These are phyloP conservation scores for Malurus alboscapulatus DNA, from an alignment of 2,113 vertebrate genomes.

Conservation along the genomic window DNA sequence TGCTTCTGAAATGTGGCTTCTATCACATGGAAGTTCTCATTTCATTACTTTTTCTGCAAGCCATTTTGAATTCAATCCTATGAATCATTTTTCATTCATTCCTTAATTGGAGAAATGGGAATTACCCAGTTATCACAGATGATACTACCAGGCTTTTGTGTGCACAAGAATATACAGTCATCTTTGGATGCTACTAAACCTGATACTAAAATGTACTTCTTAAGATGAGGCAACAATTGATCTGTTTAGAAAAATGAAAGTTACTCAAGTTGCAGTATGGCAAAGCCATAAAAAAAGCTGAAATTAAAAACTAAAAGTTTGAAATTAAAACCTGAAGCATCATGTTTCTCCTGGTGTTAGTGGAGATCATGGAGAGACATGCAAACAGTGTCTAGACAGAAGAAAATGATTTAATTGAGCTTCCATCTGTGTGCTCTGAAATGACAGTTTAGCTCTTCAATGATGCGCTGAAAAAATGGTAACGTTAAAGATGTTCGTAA, in stretches of 20 bases:
- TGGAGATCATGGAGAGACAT: not conserved
- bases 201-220: not conserved
- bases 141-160: not conserved
- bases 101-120: not conserved
- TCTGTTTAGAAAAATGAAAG: not conserved
- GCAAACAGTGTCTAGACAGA: not conserved
- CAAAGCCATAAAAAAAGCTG: not conserved
- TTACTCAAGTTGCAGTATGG: not conserved
- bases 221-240: not conserved
- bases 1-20: not conserved
- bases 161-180: not conserved
- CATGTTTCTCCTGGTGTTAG: not conserved
- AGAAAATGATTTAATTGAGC: not conserved
- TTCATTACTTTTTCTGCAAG: not conserved
- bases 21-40: not conserved
- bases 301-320: not conserved
- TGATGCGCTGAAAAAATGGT: not conserved
- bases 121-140: not conserved
- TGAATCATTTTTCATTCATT: not conserved
- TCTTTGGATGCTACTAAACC: not conserved
- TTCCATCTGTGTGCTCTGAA: not conserved
- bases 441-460: not conserved
- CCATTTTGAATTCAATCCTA: not conserved
- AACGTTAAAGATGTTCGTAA: not conserved
- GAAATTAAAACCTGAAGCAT: not conserved